phyloP scores from a whole-genome alignment of 1,140 invertebrate species.

The Drosophila seguyi region DNA sequence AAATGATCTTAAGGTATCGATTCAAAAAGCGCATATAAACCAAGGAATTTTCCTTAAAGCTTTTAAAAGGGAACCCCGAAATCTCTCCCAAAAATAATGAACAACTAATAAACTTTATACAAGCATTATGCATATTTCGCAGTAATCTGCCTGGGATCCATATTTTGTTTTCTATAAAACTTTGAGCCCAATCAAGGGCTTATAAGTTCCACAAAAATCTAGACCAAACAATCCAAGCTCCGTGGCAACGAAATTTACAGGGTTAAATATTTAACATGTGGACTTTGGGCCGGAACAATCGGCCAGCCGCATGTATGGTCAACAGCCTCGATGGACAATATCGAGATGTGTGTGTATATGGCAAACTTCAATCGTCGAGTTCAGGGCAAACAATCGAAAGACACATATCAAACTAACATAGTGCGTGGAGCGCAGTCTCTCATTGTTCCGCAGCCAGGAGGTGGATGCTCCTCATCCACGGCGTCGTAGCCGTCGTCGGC shows the following conservation, averaged over 20 bases:
- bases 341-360: slow-evolving; percentile 29
- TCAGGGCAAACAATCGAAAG: slow-evolving; percentile 74
- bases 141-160: neutral
- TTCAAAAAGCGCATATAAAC: neutral
- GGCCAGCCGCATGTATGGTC: slow-evolving; percentile 38
- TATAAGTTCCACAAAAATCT: slow-evolving; percentile 11
- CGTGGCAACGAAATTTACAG: slow-evolving; percentile 17
- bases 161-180: neutral
- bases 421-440: slow-evolving; percentile 49
- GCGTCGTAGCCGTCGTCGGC: slow-evolving; percentile 9
- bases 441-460: slow-evolving; percentile 33
- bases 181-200: slow-evolving; percentile 6
- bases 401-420: slow-evolving; percentile 77
- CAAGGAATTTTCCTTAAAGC: neutral
- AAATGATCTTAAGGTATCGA: neutral
- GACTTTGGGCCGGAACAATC: slow-evolving; percentile 33
- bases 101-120: neutral
- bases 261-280: slow-evolving; percentile 45
- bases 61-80: neutral
- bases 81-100: neutral
- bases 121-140: neutral
- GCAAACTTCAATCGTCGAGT: slow-evolving; percentile 63
- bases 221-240: slow-evolving; percentile 13
- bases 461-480: slow-evolving; percentile 23
- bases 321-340: slow-evolving; percentile 40